Base-by-base conservation (phyloP, 2,888 invertebrate species). In the Dastarcus helophoroides region DNA sequence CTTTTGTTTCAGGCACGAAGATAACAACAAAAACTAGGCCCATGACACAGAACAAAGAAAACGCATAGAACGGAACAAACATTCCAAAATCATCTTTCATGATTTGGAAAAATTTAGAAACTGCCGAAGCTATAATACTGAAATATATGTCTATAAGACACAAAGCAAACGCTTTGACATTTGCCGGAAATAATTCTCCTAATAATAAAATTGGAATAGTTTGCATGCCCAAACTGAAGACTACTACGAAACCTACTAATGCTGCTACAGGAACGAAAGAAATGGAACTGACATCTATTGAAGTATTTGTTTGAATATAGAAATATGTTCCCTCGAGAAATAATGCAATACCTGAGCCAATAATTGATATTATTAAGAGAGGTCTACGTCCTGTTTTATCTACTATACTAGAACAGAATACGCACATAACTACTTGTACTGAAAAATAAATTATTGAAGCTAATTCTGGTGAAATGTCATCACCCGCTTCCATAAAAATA, bases 1-100 rank as follows among this genome's bases (percentile, higher is more conserved):
- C 76, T 53, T 76, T 79, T 2, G 79, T 79, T 58, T 79, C 79
- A 2, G 79, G 78, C 9, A 79, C 66, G 39, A 67, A 56, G 12
- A 68, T 54, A 26, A 67, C 42, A 46, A 77, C 71, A 54, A 72
- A 76, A 38, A 71, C 56, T 29, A 77, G 58, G 1, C 76, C 76
- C 32, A 73, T 34, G 13, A 72, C 52, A 7, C 73, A 74, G 48
- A 69, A 73, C 9, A 62, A 48, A 1, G 70, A 64, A 54, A 76
- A 79, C 43, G 71, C 70, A 60, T 71, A 73, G 54, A 78, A 79
- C 38, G 73, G 71, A 47, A 72, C 66, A 53, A 73, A 71, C 45
- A 76, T 69, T 24, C 72, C 74, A 36, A 64, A 71, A 3, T 54
- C 53, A 43, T 74, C 73, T 42, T 64, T 65, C 35, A 76, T 44